Conservation (phyloP, 1,140 invertebrate species). For the Heliconius hewitsoni region DNA sequence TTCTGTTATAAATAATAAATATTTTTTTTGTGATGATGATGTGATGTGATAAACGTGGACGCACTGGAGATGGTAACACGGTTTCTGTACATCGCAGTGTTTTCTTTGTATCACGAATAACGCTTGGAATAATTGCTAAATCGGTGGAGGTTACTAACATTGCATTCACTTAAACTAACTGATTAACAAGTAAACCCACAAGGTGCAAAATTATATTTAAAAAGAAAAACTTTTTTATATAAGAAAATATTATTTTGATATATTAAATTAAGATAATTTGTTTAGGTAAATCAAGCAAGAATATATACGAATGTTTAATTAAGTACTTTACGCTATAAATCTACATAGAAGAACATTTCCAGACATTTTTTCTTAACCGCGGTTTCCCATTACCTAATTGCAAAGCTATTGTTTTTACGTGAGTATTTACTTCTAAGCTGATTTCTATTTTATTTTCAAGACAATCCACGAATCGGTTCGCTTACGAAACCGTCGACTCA, state of each 20-base stretch:
- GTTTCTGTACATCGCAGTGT: slow-evolving; percentile 48
- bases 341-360: neutral
- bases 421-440: slow-evolving; percentile 64
- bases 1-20: too few species aligned
- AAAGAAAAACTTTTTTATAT: neutral
- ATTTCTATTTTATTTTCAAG: slow-evolving; percentile 68
- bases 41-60: slow-evolving; percentile 71
- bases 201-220: neutral
- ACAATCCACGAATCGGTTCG: slow-evolving; percentile 54
- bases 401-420: slow-evolving; percentile 65
- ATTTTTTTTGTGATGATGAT: neutral
- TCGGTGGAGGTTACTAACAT: slow-evolving; percentile 49
- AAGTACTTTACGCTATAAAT: neutral
- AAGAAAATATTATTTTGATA: neutral
- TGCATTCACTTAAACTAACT: slow-evolving; percentile 22
- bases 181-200: slow-evolving; percentile 1
- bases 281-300: neutral
- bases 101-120: slow-evolving; percentile 40
- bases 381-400: slow-evolving; percentile 76
- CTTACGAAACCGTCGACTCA: slow-evolving; percentile 42
- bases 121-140: slow-evolving; percentile 47
- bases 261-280: neutral
- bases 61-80: slow-evolving; percentile 64
- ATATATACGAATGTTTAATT: neutral
- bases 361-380: slow-evolving; percentile 13